A percentile compares a stretch with the other conserved stretches of the same genome.
These are phyloP conservation scores for Scaptomyza hsui DNA, from an alignment of 1,140 invertebrate species.

Conservation along the genomic window DNA sequence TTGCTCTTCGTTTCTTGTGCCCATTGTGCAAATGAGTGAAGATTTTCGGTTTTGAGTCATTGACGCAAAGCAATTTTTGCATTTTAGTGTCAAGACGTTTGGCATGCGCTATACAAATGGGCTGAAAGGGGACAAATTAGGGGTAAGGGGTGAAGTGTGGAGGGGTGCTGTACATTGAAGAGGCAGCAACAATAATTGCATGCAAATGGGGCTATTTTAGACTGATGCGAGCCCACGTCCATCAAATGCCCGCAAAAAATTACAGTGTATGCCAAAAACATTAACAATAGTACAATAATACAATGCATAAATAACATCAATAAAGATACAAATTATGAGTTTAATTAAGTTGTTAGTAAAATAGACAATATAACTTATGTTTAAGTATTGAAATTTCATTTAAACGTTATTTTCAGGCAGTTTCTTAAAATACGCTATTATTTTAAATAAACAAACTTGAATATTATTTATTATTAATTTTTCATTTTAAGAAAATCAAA, in stretches of 20 bases:
- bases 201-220: conserved; percentile 71
- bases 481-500: no score
- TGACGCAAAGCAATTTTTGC: conserved; percentile 81
- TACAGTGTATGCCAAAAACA: conserved; percentile 33
- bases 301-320: not conserved
- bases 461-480: no score
- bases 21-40: conserved; percentile 39
- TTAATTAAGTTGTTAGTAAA: no score
- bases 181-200: conserved; percentile 78
- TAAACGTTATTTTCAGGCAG: no score
- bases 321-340: not conserved
- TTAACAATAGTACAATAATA: not conserved
- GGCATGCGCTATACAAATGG: conserved; percentile 44
- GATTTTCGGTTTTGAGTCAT: conserved; percentile 74
- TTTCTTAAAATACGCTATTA: no score
- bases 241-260: conserved; percentile 34
- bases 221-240: conserved; percentile 22
- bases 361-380: no score
- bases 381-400: no score
- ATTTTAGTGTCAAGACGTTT: conserved; percentile 81
- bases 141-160: not conserved
- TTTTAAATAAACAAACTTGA: no score
- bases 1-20: not conserved
- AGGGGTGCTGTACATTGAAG: conserved; percentile 19
- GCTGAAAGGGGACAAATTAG: not conserved